Conservation (phyloP, 2,797 vertebrate genomes). For the Hipposideros larvatus region DNA sequence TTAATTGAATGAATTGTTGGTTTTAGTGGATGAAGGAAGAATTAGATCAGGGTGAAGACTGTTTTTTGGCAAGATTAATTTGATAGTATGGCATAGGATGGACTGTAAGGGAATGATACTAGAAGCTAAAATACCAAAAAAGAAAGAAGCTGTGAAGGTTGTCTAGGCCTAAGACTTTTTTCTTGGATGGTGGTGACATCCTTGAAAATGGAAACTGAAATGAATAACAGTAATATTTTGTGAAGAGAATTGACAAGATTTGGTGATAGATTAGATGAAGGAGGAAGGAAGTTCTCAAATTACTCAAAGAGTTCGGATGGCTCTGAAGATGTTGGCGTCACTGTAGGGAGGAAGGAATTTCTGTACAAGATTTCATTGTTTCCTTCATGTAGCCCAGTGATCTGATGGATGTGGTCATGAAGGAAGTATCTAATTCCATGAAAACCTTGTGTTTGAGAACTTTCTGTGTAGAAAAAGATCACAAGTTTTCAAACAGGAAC, state of each 20-base stretch:
- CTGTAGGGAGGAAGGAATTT: not conserved
- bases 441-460: not conserved
- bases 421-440: not conserved
- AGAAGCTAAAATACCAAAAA: not conserved
- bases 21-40: not conserved
- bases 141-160: not conserved
- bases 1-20: not conserved
- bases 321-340: not conserved
- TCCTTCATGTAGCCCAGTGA: not conserved
- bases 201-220: slow-evolving; percentile 24
- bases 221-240: not conserved
- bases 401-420: not conserved
- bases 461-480: not conserved
- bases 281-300: not conserved
- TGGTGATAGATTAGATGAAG: not conserved
- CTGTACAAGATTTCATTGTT: not conserved
- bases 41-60: not conserved
- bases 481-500: not conserved
- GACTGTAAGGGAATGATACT: not conserved
- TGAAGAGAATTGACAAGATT: not conserved
- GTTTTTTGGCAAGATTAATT: not conserved
- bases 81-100: not conserved
- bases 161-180: not conserved
- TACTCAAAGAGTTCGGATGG: not conserved
- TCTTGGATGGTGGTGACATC: not conserved